phyloP scores from a whole-genome alignment of 1,140 invertebrate genomes.

The Wasmannia auropunctata region DNA sequence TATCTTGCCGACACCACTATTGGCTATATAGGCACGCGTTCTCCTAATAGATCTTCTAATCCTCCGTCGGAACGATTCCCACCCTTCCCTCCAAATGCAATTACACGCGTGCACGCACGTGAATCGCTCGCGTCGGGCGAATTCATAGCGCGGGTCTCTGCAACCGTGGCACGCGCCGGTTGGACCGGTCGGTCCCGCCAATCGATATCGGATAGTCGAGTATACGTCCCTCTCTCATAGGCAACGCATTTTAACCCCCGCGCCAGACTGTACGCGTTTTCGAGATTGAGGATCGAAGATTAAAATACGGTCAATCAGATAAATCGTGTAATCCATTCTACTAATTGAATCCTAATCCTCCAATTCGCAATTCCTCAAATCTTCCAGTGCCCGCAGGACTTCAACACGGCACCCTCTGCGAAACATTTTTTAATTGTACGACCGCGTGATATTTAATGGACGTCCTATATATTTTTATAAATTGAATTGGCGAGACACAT shows the following conservation, averaged over 20 bases:
- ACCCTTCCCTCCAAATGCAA: conserved; percentile 17
- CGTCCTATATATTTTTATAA: not conserved
- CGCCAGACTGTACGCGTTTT: not conserved
- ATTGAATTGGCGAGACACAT: not conserved
- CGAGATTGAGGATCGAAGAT: not conserved
- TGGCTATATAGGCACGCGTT: not conserved
- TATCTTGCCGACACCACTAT: too few species aligned
- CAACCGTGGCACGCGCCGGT: conserved; percentile 79
- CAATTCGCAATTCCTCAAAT: not conserved
- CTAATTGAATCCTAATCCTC: not conserved
- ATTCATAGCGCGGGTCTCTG: conserved; percentile 67
- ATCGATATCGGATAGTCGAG: conserved; percentile 64
- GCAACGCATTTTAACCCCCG: not conserved
- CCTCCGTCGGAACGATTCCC: not conserved
- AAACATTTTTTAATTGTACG: not conserved
- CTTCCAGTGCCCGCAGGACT: not conserved
- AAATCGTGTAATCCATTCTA: not conserved
- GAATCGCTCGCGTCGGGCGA: conserved; percentile 41
- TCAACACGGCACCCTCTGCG: not conserved
- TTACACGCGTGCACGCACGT: conserved; percentile 59
- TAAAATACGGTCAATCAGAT: not conserved
- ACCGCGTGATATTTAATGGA: not conserved
- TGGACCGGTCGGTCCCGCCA: conserved; percentile 62
- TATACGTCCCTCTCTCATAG: conserved; percentile 13
- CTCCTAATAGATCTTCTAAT: not conserved